Conservation (phyloP, 2,113 vertebrate genomes). For the Actinemys pallida region DNA sequence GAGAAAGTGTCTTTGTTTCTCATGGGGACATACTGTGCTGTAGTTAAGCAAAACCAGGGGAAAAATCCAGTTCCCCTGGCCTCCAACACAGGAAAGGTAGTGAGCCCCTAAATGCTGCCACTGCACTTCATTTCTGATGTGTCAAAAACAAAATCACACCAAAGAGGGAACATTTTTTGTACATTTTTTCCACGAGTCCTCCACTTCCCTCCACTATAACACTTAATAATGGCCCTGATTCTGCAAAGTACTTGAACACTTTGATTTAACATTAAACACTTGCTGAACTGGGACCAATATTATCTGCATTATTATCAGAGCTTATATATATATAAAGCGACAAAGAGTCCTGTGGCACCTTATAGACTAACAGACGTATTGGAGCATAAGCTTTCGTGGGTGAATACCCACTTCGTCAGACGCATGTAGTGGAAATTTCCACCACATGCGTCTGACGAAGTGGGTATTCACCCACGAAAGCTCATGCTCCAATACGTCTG, state of each 20-base stretch:
- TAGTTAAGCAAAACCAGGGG: neutral
- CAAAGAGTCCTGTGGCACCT: too few relatives aligned
- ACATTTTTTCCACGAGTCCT: neutral
- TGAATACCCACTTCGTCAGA: too few relatives aligned
- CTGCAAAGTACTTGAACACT: neutral
- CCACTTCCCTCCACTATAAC: neutral
- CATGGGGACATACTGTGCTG: neutral
- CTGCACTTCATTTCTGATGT: neutral
- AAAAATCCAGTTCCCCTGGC: conserved; percentile 22
- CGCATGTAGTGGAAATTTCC: too few relatives aligned
- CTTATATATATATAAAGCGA: neutral
- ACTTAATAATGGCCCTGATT: neutral
- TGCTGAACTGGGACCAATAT: conserved; percentile 13
- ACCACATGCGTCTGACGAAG: too few relatives aligned
- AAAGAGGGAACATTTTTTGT: neutral
- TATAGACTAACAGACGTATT: too few relatives aligned
- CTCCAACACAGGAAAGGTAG: conserved; percentile 13
- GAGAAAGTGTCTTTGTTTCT: neutral
- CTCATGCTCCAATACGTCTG: too few relatives aligned
- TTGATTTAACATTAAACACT: neutral
- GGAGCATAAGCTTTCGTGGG: too few relatives aligned
- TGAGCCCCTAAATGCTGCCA: neutral
- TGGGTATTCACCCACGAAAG: too few relatives aligned
- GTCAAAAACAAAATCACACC: neutral
- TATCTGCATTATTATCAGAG: neutral